These are phyloP conservation scores for Argynnis bischoffii DNA, from an alignment of 2,888 invertebrate genomes.

Conservation along the genomic window DNA sequence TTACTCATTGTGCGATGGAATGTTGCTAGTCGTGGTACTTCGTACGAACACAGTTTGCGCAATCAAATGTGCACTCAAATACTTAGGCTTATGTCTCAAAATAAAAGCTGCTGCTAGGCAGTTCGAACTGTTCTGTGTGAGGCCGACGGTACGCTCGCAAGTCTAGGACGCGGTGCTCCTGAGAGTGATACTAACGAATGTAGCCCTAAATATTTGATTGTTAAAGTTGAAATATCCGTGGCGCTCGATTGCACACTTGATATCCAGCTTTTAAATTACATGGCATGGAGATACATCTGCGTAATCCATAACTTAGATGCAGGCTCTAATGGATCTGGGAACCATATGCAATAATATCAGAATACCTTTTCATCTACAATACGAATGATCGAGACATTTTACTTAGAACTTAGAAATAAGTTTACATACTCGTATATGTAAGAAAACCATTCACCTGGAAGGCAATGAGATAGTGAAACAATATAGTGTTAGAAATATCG, in stretches of 20 bases:
- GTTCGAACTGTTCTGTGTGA: slow-evolving; percentile 53
- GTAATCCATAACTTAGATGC: slow-evolving; percentile 68
- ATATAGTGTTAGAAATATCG: slow-evolving; percentile 62
- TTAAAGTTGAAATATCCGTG: slow-evolving; percentile 72
- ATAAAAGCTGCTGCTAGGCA: slow-evolving; percentile 48
- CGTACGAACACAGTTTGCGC: slow-evolving; percentile 51
- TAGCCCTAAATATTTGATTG: slow-evolving; percentile 77
- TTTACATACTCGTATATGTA: slow-evolving; percentile 32
- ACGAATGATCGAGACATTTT: slow-evolving; percentile 35
- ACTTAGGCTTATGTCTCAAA: slow-evolving; percentile 62
- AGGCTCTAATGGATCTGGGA: slow-evolving; percentile 49
- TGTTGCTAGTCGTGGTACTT: slow-evolving; percentile 64
- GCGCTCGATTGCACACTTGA: slow-evolving; percentile 57
- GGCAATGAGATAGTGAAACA: slow-evolving; percentile 64
- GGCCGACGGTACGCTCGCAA: slow-evolving; percentile 58
- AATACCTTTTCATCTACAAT: slow-evolving; percentile 33
- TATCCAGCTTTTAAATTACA: slow-evolving; percentile 57
- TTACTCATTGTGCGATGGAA: slow-evolving; percentile 83
- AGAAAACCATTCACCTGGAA: slow-evolving; percentile 62
- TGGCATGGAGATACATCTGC: slow-evolving; percentile 63
- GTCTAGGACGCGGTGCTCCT: slow-evolving; percentile 72
- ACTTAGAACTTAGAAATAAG: slow-evolving; percentile 32
- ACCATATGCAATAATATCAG: slow-evolving; percentile 44
- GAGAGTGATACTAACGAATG: slow-evolving; percentile 76
- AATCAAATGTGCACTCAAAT: slow-evolving; percentile 69